Base-by-base conservation (phyloP, 1,140 invertebrate species). In the Sitobion miscanthi region DNA sequence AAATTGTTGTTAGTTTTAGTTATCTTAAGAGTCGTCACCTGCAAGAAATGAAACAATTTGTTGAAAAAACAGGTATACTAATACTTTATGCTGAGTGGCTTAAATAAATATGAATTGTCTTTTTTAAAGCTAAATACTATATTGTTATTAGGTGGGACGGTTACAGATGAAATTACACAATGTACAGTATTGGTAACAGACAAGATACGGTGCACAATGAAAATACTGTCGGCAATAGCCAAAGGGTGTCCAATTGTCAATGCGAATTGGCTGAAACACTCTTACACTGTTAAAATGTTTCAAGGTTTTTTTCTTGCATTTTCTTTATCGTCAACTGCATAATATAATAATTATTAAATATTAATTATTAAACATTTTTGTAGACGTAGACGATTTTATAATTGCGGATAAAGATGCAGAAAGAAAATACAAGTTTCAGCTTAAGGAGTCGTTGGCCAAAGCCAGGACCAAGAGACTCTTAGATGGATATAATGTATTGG, bases 151-250 rank as follows among this genome's bases (percentile, higher is more conserved):
- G 95, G 95, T 85, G 95, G 95, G 83, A 94, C 54, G 25, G 94
- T 95, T 93, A 95, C 95, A 0, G 94, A 95, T 25, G 94, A 95
- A 54, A 94, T 95, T 23, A 49, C 94, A 17, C 94, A 95, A 20
- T 96, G 95, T 89, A 94, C 95, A 25, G 94, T 96, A 45, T 93
- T 96, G 9, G 95, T 96, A 8, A 96, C 96, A 25, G 96, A 96
- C 54, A 96, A 96, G 94, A 94, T 96, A 47, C 95, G 95, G 87
- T 95, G 96, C 93, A 96, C 96, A 21, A 94, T 95, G 5, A 96
- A 96, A 94, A 96, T 96, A 93, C 94, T 96, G 20, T 96, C 95
- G 38, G 95, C 95, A 8, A 88, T 96, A 21, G 95, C 95, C 0
- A 94, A 93, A 62, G 95, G 95, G 45, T 94, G 95, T 42, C 95